Evolutionary conservation across 2,113 vertebrate genomes (phyloP), one percentile per base, ranked within the genome.

Genomic region (Alethe castanea): DNA sequence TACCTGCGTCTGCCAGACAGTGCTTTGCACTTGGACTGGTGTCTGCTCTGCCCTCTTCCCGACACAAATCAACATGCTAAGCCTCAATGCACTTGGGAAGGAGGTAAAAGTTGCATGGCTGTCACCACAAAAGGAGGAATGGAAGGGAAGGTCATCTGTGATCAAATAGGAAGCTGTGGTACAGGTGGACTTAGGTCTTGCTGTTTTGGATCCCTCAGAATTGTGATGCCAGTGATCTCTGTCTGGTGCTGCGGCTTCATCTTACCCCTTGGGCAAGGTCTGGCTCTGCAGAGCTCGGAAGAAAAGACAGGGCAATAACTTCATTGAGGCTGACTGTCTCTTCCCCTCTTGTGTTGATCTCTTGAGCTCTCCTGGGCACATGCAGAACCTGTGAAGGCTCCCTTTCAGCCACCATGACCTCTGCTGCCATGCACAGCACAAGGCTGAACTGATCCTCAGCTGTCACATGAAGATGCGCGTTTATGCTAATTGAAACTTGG

Each of bases 141-240:
- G 1, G 31, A 79, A 47, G 29, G 9, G 12, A 82, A 78, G 45
- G 12, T 45, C 6, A 3, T 26, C 31, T 71, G 33, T 79, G 17
- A 23, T 45, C 0, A 0, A 23, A 17, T 29, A 14, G n/a, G 52
- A 71, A 22, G 23, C 25, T 69, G 19, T 1, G 1, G n/a, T 67
- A 79, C 14, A 72, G n/a, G 19, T 76, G 44, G 23, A 59, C 0
- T 0, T 2, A 2, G 9, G 2, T 64, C 16, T 70, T 11, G 38
- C 36, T 56, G 7, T 31, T 92, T 90, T 76, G 50, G 40, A 33
- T 76, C 45, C 38, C 33, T 88, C 62, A 9, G n/a, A 69, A 36
- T 17, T 48, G 48, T 59, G 40, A 26, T 52, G 13, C 17, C 36
- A 53, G 28, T 25, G 28, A 18, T 52, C 44, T 86, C 52, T 61